Conservation (phyloP, 2,888 invertebrate genomes). For the Drosophila percnosoma region DNA sequence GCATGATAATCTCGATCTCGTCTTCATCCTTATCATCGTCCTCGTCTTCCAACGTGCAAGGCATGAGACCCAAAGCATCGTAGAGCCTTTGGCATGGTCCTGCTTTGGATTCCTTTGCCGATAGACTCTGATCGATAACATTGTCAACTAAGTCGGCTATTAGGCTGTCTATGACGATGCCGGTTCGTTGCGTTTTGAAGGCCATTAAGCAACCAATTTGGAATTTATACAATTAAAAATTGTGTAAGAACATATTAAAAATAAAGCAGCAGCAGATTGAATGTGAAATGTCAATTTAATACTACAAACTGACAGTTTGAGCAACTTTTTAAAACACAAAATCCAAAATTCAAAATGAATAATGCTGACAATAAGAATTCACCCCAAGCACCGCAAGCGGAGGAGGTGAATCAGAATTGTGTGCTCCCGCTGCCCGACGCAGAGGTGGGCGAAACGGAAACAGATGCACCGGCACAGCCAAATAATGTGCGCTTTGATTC, state of each 20-base stretch:
- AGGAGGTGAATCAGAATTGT: background rate
- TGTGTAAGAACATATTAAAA: constrained; percentile 37
- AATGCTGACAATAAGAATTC: constrained; percentile 13
- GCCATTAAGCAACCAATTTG: constrained; percentile 62
- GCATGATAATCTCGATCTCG: background rate
- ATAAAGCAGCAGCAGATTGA: background rate
- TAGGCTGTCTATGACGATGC: constrained; percentile 48
- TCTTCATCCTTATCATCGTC: background rate
- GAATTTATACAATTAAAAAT: constrained; percentile 41
- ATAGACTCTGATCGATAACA: constrained; percentile 37
- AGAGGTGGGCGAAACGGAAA: constrained; percentile 56
- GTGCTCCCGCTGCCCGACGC: constrained; percentile 47
- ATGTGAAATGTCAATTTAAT: constrained; percentile 31
- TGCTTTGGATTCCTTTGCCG: constrained; percentile 7
- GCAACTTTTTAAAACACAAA: constrained; percentile 7
- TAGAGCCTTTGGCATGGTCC: constrained; percentile 58
- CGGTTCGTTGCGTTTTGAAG: constrained; percentile 48
- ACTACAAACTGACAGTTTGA: constrained; percentile 32
- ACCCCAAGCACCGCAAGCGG: background rate
- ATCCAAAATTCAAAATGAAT: constrained; percentile 43
- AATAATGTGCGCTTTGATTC: constrained; percentile 20
- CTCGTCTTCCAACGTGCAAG: constrained; percentile 23
- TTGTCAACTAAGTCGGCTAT: constrained; percentile 59
- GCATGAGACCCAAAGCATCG: constrained; percentile 55
- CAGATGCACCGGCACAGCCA: constrained; percentile 35